phyloP scores from a whole-genome alignment of 2,113 vertebrate genomes.

The Melanerpes aurifrons region DNA sequence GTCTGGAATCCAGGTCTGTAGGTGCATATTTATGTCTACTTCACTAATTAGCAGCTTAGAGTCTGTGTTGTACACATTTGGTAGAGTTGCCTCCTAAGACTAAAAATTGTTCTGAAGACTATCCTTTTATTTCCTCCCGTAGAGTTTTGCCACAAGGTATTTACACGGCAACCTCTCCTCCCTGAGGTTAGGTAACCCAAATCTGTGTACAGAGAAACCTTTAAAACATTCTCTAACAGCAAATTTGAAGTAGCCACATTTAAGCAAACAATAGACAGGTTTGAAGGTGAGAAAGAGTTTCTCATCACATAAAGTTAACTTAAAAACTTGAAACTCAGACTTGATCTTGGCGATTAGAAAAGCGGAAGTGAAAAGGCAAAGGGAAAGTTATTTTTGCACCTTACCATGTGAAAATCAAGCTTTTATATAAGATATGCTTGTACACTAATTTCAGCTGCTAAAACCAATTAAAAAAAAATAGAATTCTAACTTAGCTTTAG shows the following conservation, averaged over 20 bases:
- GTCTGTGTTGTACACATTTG: not conserved
- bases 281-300: not conserved
- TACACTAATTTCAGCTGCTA: not conserved
- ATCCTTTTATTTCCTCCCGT: not conserved
- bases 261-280: not conserved
- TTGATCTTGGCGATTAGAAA: not conserved
- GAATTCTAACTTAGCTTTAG: not conserved
- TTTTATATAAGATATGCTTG: not conserved
- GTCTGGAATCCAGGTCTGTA: not conserved
- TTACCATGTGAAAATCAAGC: not conserved
- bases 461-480: not conserved
- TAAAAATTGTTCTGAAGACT: not conserved
- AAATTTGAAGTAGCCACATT: not conserved
- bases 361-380: not conserved
- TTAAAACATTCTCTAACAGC: not conserved
- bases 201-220: not conserved
- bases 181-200: not conserved
- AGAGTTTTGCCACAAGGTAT: not conserved
- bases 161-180: not conserved
- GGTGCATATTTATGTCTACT: not conserved
- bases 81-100: not conserved
- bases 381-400: not conserved
- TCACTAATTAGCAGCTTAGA: not conserved
- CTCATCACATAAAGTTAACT: not conserved
- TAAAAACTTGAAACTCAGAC: conserved; percentile 11